phyloP scores from a whole-genome alignment of 2,888 invertebrate genomes.

The Hermodice carunculata region DNA sequence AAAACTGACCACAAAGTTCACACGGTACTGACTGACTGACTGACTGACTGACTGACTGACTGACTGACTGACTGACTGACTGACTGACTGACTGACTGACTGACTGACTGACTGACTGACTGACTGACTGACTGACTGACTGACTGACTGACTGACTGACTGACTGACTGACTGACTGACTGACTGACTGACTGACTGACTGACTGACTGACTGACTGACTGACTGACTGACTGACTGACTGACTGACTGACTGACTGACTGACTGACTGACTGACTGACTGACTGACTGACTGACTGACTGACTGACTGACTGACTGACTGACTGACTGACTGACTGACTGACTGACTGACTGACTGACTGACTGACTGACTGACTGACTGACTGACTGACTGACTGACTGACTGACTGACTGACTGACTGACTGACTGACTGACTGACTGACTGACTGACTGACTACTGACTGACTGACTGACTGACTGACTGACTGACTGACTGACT shows the following conservation, averaged over 20 bases:
- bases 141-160: too few relatives aligned
- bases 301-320: slow-evolving; percentile 1
- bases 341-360: not conserved
- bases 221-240: slow-evolving; percentile 8
- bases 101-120: slow-evolving; percentile 11
- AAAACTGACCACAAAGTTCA: too few relatives aligned
- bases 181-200: slow-evolving; percentile 8
- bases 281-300: not conserved
- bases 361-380: slow-evolving; percentile 8
- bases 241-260: slow-evolving; percentile 1
- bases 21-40: slow-evolving; percentile 26
- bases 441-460: slow-evolving; percentile 1
- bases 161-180: too few relatives aligned
- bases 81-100: slow-evolving; percentile 25
- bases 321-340: slow-evolving; percentile 6
- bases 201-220: slow-evolving; percentile 8
- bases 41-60: slow-evolving; percentile 32
- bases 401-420: not conserved
- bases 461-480: slow-evolving; percentile 3
- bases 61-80: slow-evolving; percentile 31
- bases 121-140: too few relatives aligned
- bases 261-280: slow-evolving; percentile 6
- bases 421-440: slow-evolving; percentile 4
- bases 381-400: slow-evolving; percentile 6
- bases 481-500: slow-evolving; percentile 6